phyloP scores from a whole-genome alignment of 1,140 invertebrate genomes.

The Orchesella cincta region DNA sequence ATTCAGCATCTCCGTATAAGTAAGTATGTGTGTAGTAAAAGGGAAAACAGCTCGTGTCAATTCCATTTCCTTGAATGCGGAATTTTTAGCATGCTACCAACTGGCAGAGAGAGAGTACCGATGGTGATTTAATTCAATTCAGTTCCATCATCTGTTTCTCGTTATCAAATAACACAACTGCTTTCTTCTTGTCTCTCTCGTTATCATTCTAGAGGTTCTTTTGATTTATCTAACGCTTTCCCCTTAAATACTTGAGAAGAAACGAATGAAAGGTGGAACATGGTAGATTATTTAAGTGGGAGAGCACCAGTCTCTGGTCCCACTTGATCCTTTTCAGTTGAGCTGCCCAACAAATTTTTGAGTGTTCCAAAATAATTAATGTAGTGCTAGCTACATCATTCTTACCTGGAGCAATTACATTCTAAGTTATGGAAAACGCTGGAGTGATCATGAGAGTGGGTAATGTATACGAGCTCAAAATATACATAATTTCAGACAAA shows the following conservation, averaged over 20 bases:
- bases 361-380: no score
- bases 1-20: no score
- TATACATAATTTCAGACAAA: no score
- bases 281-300: not conserved
- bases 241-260: not conserved
- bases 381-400: no score
- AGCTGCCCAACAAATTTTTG: no score
- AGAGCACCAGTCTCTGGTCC: not conserved
- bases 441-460: no score
- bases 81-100: no score
- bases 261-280: not conserved
- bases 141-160: not conserved
- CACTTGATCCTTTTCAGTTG: not conserved
- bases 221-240: not conserved
- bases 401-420: no score
- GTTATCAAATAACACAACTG: not conserved
- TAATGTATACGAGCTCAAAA: no score
- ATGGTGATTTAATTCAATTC: conserved; percentile 27
- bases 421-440: no score
- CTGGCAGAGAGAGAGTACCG: no score
- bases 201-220: not conserved
- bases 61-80: not conserved
- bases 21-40: conserved; percentile 19
- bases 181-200: not conserved
- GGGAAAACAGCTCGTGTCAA: conserved; percentile 16